phyloP scores from a whole-genome alignment of 2,113 vertebrate species.

The Petromus typicus region DNA sequence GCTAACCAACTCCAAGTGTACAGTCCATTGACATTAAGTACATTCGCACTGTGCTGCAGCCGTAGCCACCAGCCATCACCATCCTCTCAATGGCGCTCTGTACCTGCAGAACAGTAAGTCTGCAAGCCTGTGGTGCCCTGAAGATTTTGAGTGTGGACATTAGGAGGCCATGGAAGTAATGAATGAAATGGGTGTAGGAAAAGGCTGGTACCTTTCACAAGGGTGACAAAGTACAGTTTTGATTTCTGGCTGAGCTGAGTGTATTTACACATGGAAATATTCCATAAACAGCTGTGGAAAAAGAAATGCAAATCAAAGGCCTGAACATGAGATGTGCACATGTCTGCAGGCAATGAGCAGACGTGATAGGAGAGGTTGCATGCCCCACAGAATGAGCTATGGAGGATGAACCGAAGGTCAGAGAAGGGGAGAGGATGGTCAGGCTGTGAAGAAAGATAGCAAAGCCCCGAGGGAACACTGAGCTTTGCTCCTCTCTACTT shows the following conservation, averaged over 20 bases:
- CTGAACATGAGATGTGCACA: neutral
- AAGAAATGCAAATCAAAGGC: neutral
- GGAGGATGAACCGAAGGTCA: neutral
- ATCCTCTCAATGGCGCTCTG: neutral
- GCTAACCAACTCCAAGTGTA: neutral
- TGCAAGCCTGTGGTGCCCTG: neutral
- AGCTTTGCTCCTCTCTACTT: neutral
- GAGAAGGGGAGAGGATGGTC: neutral
- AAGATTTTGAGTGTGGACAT: neutral
- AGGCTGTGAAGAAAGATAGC: neutral
- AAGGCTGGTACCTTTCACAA: neutral
- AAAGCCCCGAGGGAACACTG: neutral
- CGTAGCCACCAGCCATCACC: neutral
- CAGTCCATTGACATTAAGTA: neutral
- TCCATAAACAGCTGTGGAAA: neutral
- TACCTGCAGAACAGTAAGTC: neutral
- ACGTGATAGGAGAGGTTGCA: neutral
- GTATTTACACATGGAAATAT: conserved; percentile 46
- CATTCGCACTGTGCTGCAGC: neutral
- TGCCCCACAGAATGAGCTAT: neutral
- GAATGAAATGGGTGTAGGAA: neutral
- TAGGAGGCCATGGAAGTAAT: neutral
- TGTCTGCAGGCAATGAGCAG: neutral
- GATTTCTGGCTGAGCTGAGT: neutral
- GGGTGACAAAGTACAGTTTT: conserved; percentile 10